Percentiles rank a stretch among this genome's conserved stretches.
These are phyloP conservation scores for Cynoglossus semilaevis DNA, from an alignment of 2,113 vertebrate genomes.

Conservation along the genomic window DNA sequence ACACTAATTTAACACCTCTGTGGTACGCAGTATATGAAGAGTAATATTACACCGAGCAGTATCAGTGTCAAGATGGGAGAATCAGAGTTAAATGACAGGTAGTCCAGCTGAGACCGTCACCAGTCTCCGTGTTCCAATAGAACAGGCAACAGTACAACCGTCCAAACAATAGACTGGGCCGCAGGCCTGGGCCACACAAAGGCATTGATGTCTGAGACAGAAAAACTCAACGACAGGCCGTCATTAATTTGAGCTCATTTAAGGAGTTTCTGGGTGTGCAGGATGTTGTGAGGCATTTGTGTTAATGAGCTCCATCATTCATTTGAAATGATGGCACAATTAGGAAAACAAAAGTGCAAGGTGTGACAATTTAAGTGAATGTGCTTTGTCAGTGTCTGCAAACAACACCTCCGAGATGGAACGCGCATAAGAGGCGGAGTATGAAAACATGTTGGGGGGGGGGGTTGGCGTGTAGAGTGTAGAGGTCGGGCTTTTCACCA, in stretches of 20 bases:
- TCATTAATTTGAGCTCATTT: slow-evolving; percentile 81
- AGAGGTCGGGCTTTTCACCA: slow-evolving; percentile 52
- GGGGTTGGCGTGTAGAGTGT: slow-evolving; percentile 21
- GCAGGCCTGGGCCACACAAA: slow-evolving; percentile 17
- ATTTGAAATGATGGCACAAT: slow-evolving; percentile 81
- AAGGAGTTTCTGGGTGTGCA: slow-evolving; percentile 71
- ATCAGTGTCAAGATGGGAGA: too few relatives aligned
- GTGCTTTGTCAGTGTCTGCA: slow-evolving; percentile 81
- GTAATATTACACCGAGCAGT: too few relatives aligned
- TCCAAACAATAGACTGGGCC: neutral
- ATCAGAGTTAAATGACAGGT: too few relatives aligned
- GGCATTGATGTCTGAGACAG: slow-evolving; percentile 29
- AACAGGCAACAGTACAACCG: too few relatives aligned
- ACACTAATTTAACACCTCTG: too few relatives aligned
- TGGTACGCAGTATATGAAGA: too few relatives aligned
- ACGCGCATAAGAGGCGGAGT: slow-evolving; percentile 59
- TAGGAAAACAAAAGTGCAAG: slow-evolving; percentile 84
- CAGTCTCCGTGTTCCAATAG: too few relatives aligned
- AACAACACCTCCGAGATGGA: slow-evolving; percentile 77
- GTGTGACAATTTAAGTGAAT: slow-evolving; percentile 82
- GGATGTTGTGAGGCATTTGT: slow-evolving; percentile 77
- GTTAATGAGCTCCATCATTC: slow-evolving; percentile 82
- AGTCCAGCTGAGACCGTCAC: too few relatives aligned
- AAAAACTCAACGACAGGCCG: slow-evolving; percentile 46
- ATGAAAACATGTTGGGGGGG: slow-evolving; percentile 53